Percentiles rank a stretch among this genome's conserved stretches.
Evolutionary conservation across 2,888 invertebrate species (phyloP).

Genomic region (Ormia ochracea): DNA sequence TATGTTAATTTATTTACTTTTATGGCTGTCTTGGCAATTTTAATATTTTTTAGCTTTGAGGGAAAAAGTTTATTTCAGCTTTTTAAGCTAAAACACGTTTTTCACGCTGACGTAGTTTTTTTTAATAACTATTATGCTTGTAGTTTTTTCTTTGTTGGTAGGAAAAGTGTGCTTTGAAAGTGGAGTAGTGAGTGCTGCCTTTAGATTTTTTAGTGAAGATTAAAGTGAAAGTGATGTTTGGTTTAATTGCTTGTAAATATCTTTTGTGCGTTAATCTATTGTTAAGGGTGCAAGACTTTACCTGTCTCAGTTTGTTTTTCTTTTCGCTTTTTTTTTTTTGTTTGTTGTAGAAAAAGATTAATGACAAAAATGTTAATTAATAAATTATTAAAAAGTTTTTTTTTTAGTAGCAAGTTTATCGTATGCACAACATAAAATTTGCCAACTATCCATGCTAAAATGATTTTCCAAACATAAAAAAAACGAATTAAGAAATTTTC

Average conservation of each 20-base stretch:
- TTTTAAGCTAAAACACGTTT: neutral
- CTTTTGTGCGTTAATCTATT: neutral
- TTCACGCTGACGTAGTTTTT: neutral
- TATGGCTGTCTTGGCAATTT: neutral
- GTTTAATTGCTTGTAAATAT: neutral
- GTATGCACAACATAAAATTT: too few species aligned
- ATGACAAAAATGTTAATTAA: too few species aligned
- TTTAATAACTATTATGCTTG: neutral
- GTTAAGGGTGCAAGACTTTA: neutral
- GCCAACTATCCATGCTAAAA: too few species aligned
- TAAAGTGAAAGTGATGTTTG: conserved; percentile 38
- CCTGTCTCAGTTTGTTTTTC: neutral
- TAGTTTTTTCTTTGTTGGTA: neutral
- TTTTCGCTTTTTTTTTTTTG: too few species aligned
- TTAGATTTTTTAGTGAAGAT: neutral
- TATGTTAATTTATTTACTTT: conserved; percentile 7
- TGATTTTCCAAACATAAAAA: too few species aligned
- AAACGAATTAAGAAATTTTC: too few species aligned
- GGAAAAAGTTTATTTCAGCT: neutral
- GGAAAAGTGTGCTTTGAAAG: neutral
- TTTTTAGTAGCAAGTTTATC: too few species aligned
- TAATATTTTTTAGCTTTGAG: neutral
- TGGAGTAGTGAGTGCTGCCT: neutral
- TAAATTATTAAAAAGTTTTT: neutral
- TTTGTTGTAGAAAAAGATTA: too few species aligned